Conservation (phyloP, 2,888 invertebrate genomes). For the Camptogramma bilineatum region DNA sequence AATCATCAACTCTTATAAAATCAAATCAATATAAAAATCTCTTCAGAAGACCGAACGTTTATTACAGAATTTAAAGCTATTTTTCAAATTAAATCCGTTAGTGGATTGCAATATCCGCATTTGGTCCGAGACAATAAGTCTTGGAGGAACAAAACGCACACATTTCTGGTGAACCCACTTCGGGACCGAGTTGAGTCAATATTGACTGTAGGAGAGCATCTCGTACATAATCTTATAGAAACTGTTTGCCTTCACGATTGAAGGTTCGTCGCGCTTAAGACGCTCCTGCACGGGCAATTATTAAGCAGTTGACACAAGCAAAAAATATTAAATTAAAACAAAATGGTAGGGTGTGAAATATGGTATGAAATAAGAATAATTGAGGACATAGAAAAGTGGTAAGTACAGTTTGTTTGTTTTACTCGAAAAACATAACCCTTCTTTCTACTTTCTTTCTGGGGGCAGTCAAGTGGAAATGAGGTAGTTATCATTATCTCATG, state of each 20-base stretch:
- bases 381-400: too few species aligned
- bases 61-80: constrained; percentile 1
- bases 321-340: too few species aligned
- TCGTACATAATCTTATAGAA: constrained; percentile 81
- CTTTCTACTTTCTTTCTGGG: too few species aligned
- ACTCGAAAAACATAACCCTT: too few species aligned
- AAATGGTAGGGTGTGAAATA: too few species aligned
- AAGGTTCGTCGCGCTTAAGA: constrained; percentile 68
- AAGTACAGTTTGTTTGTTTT: too few species aligned
- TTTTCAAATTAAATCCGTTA: constrained; percentile 44
- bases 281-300: background rate
- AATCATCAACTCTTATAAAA: too few species aligned
- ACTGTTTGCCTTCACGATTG: constrained; percentile 79
- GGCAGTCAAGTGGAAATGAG: too few species aligned
- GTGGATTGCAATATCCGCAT: constrained; percentile 62
- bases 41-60: background rate
- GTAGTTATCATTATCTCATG: too few species aligned
- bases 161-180: constrained; percentile 45
- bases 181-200: constrained; percentile 58
- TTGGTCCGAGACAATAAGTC: constrained; percentile 61
- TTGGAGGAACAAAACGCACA: constrained; percentile 53
- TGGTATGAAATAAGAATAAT: too few species aligned
- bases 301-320: background rate
- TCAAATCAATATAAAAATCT: background rate
- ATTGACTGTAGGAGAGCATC: constrained; percentile 75